Conservation (phyloP, 2,888 invertebrate genomes). For the Pomacea canaliculata region DNA sequence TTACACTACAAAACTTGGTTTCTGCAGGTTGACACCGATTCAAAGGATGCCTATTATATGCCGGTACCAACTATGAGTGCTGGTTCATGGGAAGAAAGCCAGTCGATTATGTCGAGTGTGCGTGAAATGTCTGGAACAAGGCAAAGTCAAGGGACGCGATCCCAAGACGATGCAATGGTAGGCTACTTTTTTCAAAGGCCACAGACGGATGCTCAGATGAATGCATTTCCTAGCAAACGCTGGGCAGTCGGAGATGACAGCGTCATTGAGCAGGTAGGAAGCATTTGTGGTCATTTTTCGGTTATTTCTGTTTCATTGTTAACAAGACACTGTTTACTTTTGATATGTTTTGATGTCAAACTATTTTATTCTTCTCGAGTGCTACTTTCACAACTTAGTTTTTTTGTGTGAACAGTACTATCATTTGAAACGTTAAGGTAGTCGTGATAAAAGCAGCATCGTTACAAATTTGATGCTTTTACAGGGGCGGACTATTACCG, state of each 20-base stretch:
- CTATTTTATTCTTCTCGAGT: too few relatives aligned
- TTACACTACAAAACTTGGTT: constrained; percentile 29
- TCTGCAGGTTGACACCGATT: constrained; percentile 35
- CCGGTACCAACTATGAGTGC: constrained; percentile 67
- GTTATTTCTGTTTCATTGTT: too few relatives aligned
- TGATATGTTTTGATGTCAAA: too few relatives aligned
- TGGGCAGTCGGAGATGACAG: constrained; percentile 93
- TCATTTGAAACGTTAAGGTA: too few relatives aligned
- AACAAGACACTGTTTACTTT: too few relatives aligned
- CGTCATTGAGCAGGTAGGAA: constrained; percentile 75
- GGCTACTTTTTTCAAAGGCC: constrained; percentile 91
- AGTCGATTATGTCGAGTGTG: constrained; percentile 55
- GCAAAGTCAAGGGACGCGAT: constrained; percentile 60
- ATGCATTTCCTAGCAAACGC: constrained; percentile 69
- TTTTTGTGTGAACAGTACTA: too few relatives aligned
- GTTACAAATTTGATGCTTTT: constrained; percentile 3
- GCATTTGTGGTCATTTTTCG: not conserved
- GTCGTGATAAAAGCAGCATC: too few relatives aligned
- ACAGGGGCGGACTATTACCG: constrained; percentile 40
- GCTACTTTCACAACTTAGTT: too few relatives aligned
- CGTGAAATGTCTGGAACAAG: constrained; percentile 57
- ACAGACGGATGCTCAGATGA: constrained; percentile 84
- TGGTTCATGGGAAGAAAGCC: constrained; percentile 65
- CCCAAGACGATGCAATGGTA: constrained; percentile 92
- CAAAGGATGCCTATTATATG: constrained; percentile 56